Base-by-base conservation (phyloP, 2,888 invertebrate species). In the Miltochrista miniata region DNA sequence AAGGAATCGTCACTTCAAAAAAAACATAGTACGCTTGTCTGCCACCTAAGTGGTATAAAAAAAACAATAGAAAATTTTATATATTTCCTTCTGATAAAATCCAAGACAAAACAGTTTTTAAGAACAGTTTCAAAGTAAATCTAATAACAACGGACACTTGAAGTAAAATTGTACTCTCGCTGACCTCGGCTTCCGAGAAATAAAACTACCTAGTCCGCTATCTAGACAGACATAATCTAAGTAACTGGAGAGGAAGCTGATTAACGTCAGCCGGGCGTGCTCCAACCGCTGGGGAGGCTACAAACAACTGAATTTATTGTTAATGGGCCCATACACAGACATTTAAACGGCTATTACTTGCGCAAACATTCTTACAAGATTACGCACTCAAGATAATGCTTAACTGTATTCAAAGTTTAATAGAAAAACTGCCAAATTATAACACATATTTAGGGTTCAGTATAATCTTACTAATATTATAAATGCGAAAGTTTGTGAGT, bases 251-350 rank as follows among this genome's bases (percentile, higher is more conserved):
- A 79, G 75, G 79, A 83, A 82, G 79, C 85, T 90, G 87, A 90
- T 89, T 87, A 87, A 83, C 82, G 83, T 85, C 79, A 80, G 79
- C 59, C 70, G 71, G 74, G 74, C 72, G 44, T 29, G 35, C 7
- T 49, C 42, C 29, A 76, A 71, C 73, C 66, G 64, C 69, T 59
- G 59, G 56, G 58, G 61, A 59, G 60, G 76, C 74, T 74, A 75
- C 82, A 83, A 88, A 86, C 85, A 82, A 72, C 73, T 70, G 73
- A 82, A 89, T 90, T 90, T 88, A 88, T 87, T 77, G 86, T 83
- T 86, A 88, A 85, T 84, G 76, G 81, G 81, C 74, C 79, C 77
- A 73, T 69, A 76, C 76, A 74, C 74, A 78, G 81, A 84, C 83
- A 77, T 76, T 81, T 79, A 82, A 79, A 24, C 64, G 80, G 79